A percentile compares a stretch with the other conserved stretches of the same genome.
Conservation (phyloP, 2,888 invertebrate species). For the Panzeria rudis region DNA sequence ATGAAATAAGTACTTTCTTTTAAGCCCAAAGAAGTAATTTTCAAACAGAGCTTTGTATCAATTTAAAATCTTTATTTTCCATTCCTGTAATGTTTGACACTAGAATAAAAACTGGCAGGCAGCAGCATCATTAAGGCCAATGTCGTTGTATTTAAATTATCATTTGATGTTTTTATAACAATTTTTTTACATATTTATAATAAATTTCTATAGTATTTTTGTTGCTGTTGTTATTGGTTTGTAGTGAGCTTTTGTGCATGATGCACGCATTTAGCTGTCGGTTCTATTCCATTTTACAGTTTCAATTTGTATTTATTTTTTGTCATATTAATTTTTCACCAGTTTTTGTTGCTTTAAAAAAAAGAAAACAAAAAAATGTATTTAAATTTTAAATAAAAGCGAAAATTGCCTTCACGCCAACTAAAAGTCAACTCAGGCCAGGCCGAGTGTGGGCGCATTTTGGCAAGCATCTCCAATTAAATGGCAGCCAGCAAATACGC, state of each 20-base stretch:
- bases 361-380: conserved; percentile 46
- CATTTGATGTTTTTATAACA: conserved; percentile 64
- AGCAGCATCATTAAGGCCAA: conserved; percentile 72
- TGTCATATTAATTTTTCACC: conserved; percentile 18
- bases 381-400: conserved; percentile 67
- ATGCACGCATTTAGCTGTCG: conserved; percentile 72
- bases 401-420: conserved; percentile 69
- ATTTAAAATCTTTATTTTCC: neutral
- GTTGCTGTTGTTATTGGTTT: conserved; percentile 42
- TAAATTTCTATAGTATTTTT: conserved; percentile 16
- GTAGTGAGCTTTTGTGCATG: conserved; percentile 64
- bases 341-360: conserved; percentile 30
- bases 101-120: conserved; percentile 58
- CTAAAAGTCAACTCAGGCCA: conserved; percentile 68
- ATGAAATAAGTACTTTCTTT: too few relatives aligned
- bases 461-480: conserved; percentile 71
- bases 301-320: conserved; percentile 54
- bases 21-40: too few relatives aligned
- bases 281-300: conserved; percentile 67
- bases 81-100: conserved; percentile 56
- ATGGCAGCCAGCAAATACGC: conserved; percentile 64
- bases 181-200: conserved; percentile 29
- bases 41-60: neutral
- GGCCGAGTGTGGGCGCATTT: conserved; percentile 69
- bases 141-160: conserved; percentile 72